phyloP scores from a whole-genome alignment of 2,113 vertebrate genomes.

The Paracanthobrama guichenoti region DNA sequence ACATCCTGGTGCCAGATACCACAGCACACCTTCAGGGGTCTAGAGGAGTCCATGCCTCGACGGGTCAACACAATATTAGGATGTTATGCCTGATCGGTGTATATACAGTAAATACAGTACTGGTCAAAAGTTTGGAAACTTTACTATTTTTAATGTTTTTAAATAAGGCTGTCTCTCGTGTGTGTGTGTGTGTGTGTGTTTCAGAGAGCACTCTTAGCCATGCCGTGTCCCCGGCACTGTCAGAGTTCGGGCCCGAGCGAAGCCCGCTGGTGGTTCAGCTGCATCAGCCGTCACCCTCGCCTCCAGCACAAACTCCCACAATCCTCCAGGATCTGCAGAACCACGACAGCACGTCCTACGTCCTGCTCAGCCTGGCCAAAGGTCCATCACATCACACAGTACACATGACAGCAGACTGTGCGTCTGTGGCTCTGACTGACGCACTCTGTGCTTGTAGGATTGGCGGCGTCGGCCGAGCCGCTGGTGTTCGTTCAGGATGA shows the following conservation, averaged over 20 bases:
- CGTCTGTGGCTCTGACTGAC: too few species aligned
- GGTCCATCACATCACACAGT: constrained; percentile 69
- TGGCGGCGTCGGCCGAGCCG: constrained; percentile 89
- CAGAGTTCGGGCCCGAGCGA: constrained; percentile 77
- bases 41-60: too few species aligned
- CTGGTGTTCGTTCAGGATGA: constrained; percentile 91
- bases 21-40: too few species aligned
- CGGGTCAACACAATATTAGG: too few species aligned
- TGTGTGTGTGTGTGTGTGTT: constrained; percentile 39
- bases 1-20: too few species aligned
- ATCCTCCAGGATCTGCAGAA: constrained; percentile 94
- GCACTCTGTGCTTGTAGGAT: constrained; percentile 72
- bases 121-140: too few species aligned
- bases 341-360: constrained; percentile 90
- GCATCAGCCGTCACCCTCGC: constrained; percentile 73
- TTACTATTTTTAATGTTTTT: too few species aligned
- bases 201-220: constrained; percentile 82
- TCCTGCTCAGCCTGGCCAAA: constrained; percentile 96
- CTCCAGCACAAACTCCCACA: constrained; percentile 71
- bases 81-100: too few species aligned
- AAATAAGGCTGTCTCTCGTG: too few species aligned
- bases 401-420: background rate
- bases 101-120: too few species aligned
- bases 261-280: constrained; percentile 83
- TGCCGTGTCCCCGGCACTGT: constrained; percentile 68